phyloP scores from a whole-genome alignment of 2,888 invertebrate species.

The Amphipyra berbera region DNA sequence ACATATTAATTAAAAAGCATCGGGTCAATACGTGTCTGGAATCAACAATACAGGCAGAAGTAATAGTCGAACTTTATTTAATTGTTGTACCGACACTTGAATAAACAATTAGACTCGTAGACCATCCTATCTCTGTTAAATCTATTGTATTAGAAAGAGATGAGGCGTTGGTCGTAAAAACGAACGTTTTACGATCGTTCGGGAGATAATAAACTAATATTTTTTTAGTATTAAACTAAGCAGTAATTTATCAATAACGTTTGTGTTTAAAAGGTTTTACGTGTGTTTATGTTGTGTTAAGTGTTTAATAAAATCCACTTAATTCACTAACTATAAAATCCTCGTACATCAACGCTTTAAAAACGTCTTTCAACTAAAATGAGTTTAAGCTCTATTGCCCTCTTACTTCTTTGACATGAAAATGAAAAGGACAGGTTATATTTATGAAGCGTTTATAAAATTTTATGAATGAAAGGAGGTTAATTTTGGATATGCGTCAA shows the following conservation, averaged over 20 bases:
- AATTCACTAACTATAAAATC: too few relatives aligned
- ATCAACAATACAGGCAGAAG: slow-evolving; percentile 43
- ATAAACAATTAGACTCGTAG: slow-evolving; percentile 48
- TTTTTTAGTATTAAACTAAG: slow-evolving; percentile 21
- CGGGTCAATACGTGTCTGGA: slow-evolving; percentile 52
- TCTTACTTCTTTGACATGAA: too few relatives aligned
- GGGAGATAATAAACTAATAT: slow-evolving; percentile 18
- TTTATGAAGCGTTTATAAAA: too few relatives aligned
- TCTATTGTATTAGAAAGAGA: slow-evolving; percentile 42
- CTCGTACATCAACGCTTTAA: too few relatives aligned
- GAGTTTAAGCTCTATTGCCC: too few relatives aligned
- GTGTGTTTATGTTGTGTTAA: slow-evolving; percentile 15
- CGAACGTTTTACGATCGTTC: slow-evolving; percentile 41
- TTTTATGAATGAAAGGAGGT: too few relatives aligned
- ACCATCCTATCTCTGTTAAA: slow-evolving; percentile 34
- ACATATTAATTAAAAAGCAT: slow-evolving; percentile 60
- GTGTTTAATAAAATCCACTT: background rate
- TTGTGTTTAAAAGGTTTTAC: slow-evolving; percentile 10
- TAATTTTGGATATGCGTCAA: too few relatives aligned
- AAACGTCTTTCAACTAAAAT: too few relatives aligned
- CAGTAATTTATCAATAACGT: slow-evolving; percentile 10
- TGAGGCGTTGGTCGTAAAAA: slow-evolving; percentile 42
- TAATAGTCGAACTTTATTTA: slow-evolving; percentile 59
- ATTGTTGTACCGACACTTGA: slow-evolving; percentile 57
- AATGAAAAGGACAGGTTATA: too few relatives aligned